phyloP scores from a whole-genome alignment of 1,140 invertebrate species.

The Trichoplusia ni region DNA sequence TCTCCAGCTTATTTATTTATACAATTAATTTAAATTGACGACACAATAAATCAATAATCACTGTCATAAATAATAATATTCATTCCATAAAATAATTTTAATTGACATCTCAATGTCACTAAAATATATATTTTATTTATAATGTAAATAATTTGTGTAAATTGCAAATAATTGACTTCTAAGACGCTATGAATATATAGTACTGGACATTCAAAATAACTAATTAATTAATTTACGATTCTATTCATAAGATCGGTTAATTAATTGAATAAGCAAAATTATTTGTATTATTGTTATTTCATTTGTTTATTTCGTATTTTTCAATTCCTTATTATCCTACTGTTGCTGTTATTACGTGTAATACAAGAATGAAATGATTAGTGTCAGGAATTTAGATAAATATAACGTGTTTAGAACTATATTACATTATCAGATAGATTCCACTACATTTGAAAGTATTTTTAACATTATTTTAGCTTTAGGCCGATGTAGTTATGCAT shows the following conservation, averaged over 20 bases:
- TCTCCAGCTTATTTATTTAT: not conserved
- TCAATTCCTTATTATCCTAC: conserved; percentile 19
- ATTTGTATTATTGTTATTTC: not conserved
- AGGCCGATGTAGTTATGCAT: not conserved
- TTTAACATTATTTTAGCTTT: not conserved
- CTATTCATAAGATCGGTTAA: conserved; percentile 22
- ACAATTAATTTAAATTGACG: not conserved
- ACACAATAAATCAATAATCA: conserved; percentile 14
- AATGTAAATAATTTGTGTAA: conserved; percentile 18
- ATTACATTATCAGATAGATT: conserved; percentile 41
- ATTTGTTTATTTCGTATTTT: not conserved
- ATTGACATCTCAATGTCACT: conserved; percentile 22
- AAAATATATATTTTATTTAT: too few species aligned
- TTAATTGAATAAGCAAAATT: conserved; percentile 23
- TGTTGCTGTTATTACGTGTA: conserved; percentile 8
- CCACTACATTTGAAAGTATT: conserved; percentile 45
- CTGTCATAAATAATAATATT: conserved; percentile 6
- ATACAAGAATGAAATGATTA: conserved; percentile 13
- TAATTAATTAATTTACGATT: conserved; percentile 12
- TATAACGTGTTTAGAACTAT: conserved; percentile 26
- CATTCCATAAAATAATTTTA: conserved; percentile 16
- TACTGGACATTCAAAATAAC: conserved; percentile 21
- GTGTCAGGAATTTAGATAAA: conserved; percentile 12
- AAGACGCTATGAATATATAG: conserved; percentile 24
- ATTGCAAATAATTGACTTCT: conserved; percentile 43